Evolutionary conservation across 2,797 vertebrate species (phyloP), one percentile per base, ranked within the genome.

Genomic region (Phrynocephalus vlangalii): DNA sequence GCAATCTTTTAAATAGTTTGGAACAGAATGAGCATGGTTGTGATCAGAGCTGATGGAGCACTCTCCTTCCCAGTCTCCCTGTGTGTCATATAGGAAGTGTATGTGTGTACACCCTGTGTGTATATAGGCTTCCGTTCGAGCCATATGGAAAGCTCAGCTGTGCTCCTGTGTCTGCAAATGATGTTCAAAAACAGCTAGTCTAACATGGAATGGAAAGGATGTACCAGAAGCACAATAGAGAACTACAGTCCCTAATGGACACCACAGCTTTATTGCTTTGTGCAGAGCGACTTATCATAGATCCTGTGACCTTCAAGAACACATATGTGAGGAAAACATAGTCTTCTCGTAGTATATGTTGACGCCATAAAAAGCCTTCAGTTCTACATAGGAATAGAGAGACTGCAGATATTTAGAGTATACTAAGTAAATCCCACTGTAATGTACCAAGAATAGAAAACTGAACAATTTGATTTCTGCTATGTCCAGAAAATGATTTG

Each of bases 221-320:
- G 28, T 38, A n/a, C 66, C 52, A 70, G n/a, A 56, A 30, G n/a
- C 70, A 38, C 76, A 38, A 60, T 60, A 66, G 26, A 67, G 20
- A 72, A 48, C 67, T 3, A 56, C 20, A 56, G 28, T 26, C 82
- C n/a, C 48, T 56, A 72, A 56, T 83, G 82, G 38, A 72, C n/a
- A 72, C 15, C 2, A 56, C 10, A 24, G 16, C n/a, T 70, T 73
- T 83, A 30, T 15, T 11, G 3, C 6, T 63, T 67, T 85, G 71
- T 44, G 67, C 28, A 67, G 60, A 77, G 66, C 60, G 48, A n/a
- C 33, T 77, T 48, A 66, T 16, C 76, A n/a, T 30, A 18, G 83
- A 76, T 66, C 33, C 70, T 84, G 30, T 77, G 73, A 85, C 30
- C 83, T 76, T 85, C 22, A n/a, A 67, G 60, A 48, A 48, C 26